A percentile compares a stretch with the other conserved stretches of the same genome.
Conservation (phyloP, 2,113 vertebrate species). For the Plectropomus leopardus region DNA sequence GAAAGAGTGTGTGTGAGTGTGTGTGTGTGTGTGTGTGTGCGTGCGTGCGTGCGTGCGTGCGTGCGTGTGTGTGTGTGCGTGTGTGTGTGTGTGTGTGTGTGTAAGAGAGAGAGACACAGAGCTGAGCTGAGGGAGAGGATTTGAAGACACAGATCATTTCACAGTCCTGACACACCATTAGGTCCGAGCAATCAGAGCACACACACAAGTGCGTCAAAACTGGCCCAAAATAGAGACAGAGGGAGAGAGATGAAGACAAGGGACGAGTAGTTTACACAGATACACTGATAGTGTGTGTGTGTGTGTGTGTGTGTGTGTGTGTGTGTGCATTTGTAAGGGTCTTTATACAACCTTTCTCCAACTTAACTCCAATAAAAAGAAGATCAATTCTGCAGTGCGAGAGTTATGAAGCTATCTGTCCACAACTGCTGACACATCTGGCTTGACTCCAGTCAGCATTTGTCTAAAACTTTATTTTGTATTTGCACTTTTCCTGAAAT, state of each 20-base stretch:
- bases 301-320: neutral
- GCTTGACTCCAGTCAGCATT: neutral
- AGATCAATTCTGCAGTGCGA: neutral
- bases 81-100: neutral
- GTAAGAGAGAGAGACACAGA: neutral
- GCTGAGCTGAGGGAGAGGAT: constrained; percentile 36
- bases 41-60: neutral
- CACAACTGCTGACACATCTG: neutral
- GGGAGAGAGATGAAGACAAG: neutral
- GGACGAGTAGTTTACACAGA: neutral
- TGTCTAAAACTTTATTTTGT: neutral
- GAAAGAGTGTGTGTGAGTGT: neutral
- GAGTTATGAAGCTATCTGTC: neutral
- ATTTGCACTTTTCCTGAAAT: neutral
- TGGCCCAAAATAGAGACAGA: neutral
- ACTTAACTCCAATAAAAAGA: neutral
- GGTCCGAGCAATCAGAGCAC: constrained; percentile 3
- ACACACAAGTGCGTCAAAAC: neutral
- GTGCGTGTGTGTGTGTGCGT: neutral
- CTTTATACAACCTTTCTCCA: no score
- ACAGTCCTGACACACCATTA: constrained; percentile 28
- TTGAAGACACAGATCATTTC: constrained; percentile 46
- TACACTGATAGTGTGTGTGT: neutral
- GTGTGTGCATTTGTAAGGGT: neutral
- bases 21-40: neutral